Conservation (phyloP, 2,797 vertebrate species). For the Urophycis tenuis region DNA sequence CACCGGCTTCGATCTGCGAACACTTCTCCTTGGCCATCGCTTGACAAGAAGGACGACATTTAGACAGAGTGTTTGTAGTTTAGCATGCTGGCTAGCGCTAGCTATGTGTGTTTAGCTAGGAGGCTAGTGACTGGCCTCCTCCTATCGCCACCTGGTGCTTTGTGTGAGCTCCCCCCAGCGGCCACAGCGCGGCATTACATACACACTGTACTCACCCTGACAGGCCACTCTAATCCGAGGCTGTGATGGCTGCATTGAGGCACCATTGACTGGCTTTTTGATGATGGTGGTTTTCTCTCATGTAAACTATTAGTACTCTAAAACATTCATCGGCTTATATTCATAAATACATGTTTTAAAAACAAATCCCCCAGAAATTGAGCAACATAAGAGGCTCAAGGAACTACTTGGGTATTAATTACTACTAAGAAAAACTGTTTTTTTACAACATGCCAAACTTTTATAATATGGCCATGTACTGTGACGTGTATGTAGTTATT, state of each 20-base stretch:
- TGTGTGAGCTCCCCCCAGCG: constrained; percentile 61
- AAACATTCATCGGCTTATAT: no score
- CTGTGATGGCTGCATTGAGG: no score
- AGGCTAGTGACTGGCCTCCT: constrained; percentile 68
- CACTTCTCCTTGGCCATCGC: constrained; percentile 70
- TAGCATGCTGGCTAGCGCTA: constrained; percentile 65
- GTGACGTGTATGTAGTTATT: not conserved
- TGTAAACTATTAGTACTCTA: no score
- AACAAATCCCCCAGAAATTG: not conserved
- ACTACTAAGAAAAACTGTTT: not conserved
- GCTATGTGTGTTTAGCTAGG: constrained; percentile 61
- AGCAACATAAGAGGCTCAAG: not conserved
- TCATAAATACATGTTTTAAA: no score
- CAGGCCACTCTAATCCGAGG: not conserved
- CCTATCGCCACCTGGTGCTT: constrained; percentile 52
- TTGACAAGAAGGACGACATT: constrained; percentile 57
- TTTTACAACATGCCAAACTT: not conserved
- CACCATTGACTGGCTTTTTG: no score
- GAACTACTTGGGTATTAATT: not conserved
- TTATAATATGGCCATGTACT: not conserved
- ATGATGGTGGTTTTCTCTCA: no score
- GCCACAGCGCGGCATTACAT: not conserved
- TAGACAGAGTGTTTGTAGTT: constrained; percentile 58
- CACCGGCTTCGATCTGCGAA: constrained; percentile 74
- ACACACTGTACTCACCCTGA: not conserved